These are phyloP conservation scores for Chaetoderma sp. DNA, from an alignment of 2,888 invertebrate genomes.

Conservation along the genomic window DNA sequence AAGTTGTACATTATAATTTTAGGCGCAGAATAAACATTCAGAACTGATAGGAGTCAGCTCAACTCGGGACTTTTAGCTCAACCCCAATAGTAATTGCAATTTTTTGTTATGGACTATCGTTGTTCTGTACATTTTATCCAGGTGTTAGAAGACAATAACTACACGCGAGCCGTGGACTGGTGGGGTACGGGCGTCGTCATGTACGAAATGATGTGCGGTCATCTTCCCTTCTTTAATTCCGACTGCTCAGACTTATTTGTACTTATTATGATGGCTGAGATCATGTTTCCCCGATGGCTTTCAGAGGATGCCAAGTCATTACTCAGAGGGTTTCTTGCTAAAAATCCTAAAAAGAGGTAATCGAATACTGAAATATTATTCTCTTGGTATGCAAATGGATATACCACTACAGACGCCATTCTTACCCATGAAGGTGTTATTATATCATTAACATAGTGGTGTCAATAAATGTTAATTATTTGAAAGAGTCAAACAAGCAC, in stretches of 20 bases:
- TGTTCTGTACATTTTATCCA: constrained; percentile 10
- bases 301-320: constrained; percentile 87
- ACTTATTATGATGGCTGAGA: constrained; percentile 91
- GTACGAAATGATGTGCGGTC: constrained; percentile 99
- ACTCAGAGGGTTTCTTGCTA: constrained; percentile 86
- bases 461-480: too few species aligned
- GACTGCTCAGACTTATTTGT: constrained; percentile 97
- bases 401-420: too few species aligned
- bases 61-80: too few species aligned
- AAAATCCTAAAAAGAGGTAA: constrained; percentile 84
- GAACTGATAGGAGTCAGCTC: too few species aligned
- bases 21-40: too few species aligned
- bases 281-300: constrained; percentile 87
- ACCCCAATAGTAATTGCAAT: too few species aligned
- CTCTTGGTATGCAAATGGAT: too few species aligned
- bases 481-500: too few species aligned
- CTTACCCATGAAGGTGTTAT: too few species aligned
- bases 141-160: constrained; percentile 90
- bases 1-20: too few species aligned
- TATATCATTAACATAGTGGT: too few species aligned
- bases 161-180: constrained; percentile 93
- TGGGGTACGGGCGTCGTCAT: constrained; percentile 97
- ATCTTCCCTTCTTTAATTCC: constrained; percentile 94
- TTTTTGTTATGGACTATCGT: background rate
- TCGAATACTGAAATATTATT: too few species aligned